phyloP scores from a whole-genome alignment of 2,113 vertebrate species.

The Ursus arctos region DNA sequence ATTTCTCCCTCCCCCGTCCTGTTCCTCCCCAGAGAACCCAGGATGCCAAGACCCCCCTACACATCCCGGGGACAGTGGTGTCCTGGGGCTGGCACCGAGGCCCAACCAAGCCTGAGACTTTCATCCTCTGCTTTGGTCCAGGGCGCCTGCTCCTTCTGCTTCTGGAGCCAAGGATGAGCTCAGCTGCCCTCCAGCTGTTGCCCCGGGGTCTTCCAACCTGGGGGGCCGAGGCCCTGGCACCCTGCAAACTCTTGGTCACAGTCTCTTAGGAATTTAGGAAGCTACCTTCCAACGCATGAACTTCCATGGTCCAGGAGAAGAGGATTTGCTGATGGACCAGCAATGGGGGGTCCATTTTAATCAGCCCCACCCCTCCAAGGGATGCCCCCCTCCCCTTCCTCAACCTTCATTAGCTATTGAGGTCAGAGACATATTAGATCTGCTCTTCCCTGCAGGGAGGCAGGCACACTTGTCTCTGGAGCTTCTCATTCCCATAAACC shows the following conservation, averaged over 20 bases:
- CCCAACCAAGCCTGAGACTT: not conserved
- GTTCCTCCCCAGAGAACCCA: not conserved
- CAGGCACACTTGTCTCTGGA: not conserved
- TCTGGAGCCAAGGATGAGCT: no score
- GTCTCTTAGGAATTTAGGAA: not conserved
- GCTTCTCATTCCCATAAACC: slow-evolving; percentile 31
- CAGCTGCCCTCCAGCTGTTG: not conserved
- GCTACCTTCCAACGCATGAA: no score
- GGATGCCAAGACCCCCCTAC: not conserved
- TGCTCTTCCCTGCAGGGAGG: not conserved
- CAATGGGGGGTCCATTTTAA: accelerated
- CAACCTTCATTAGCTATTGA: not conserved
- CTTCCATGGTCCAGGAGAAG: accelerated
- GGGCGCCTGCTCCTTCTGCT: not conserved
- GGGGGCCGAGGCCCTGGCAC: not conserved
- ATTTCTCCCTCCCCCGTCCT: accelerated
- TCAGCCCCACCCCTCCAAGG: not conserved
- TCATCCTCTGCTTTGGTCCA: not conserved
- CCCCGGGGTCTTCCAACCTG: not conserved
- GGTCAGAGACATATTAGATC: not conserved
- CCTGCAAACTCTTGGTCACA: not conserved
- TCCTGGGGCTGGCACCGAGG: not conserved
- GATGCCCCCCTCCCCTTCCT: not conserved
- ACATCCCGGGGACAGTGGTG: accelerated
- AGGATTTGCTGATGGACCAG: not conserved